phyloP scores from a whole-genome alignment of 2,113 vertebrate species.

The Ornithorhynchus anatinus region DNA sequence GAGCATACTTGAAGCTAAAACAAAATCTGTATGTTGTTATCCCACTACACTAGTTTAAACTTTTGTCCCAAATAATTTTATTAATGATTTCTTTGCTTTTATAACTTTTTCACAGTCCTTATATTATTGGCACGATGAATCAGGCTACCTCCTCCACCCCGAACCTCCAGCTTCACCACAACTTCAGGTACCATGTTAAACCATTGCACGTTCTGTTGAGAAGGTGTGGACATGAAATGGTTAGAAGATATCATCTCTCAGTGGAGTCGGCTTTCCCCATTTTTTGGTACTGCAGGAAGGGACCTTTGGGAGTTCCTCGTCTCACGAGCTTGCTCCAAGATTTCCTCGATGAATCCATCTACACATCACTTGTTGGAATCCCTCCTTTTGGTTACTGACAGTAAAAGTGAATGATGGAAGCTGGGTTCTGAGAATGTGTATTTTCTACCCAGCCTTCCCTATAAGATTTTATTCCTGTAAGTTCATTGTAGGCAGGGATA shows the following conservation, averaged over 20 bases:
- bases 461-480: no score
- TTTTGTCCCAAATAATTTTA: no score
- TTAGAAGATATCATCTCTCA: no score
- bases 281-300: neutral
- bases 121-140: conserved; percentile 99
- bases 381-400: neutral
- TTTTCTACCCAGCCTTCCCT: no score
- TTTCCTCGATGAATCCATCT: neutral
- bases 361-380: rapidly evolving
- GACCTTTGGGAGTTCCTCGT: no score
- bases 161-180: conserved; percentile 97
- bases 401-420: neutral
- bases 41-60: no score
- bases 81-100: no score
- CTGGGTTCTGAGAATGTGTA: neutral
- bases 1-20: no score
- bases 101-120: conserved; percentile 75
- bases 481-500: no score
- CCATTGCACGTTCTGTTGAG: neutral
- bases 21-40: no score
- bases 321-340: rapidly evolving
- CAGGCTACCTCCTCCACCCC: conserved; percentile 96
- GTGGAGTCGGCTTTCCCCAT: neutral
- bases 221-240: neutral
- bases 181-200: conserved; percentile 89